Conservation (phyloP, 2,797 vertebrate genomes). For the Anabas testudineus region DNA sequence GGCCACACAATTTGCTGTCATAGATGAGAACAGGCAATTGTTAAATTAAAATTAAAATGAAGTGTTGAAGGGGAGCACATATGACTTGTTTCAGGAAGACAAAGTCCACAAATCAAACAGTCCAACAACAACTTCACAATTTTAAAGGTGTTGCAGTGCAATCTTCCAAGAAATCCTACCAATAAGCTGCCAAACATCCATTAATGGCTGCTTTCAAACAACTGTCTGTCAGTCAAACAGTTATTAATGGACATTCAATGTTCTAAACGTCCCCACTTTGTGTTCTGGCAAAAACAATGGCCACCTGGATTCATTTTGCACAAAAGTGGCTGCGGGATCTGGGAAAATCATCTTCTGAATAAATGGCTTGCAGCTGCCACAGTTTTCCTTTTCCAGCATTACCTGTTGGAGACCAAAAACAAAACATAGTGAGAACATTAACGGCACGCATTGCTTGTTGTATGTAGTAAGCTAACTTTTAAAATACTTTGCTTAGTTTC, state of each 20-base stretch:
- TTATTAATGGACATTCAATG: constrained; percentile 56
- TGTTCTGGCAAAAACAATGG: constrained; percentile 73
- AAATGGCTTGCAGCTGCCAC: constrained; percentile 67
- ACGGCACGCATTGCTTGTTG: background rate
- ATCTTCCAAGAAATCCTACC: constrained; percentile 46
- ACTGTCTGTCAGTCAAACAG: constrained; percentile 66
- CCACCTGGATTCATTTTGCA: constrained; percentile 74
- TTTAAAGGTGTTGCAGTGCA: constrained; percentile 33
- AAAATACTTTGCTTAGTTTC: background rate
- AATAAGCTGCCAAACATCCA: constrained; percentile 52
- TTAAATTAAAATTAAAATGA: background rate
- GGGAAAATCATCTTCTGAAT: constrained; percentile 59
- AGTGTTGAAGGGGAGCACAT: background rate
- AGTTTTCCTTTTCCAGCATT: constrained; percentile 52
- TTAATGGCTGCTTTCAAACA: constrained; percentile 56
- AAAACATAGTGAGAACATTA: constrained; percentile 16
- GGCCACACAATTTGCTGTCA: too few species aligned
- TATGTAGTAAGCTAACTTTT: background rate
- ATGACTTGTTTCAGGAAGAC: background rate
- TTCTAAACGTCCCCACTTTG: constrained; percentile 47
- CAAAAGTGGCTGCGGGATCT: constrained; percentile 54
- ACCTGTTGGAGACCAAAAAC: constrained; percentile 32
- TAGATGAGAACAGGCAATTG: too few species aligned
- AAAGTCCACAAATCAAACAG: constrained; percentile 10
- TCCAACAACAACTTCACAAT: constrained; percentile 39